Base-by-base conservation (phyloP, 23 tunicate species). In the Trididemnum nubilum region DNA sequence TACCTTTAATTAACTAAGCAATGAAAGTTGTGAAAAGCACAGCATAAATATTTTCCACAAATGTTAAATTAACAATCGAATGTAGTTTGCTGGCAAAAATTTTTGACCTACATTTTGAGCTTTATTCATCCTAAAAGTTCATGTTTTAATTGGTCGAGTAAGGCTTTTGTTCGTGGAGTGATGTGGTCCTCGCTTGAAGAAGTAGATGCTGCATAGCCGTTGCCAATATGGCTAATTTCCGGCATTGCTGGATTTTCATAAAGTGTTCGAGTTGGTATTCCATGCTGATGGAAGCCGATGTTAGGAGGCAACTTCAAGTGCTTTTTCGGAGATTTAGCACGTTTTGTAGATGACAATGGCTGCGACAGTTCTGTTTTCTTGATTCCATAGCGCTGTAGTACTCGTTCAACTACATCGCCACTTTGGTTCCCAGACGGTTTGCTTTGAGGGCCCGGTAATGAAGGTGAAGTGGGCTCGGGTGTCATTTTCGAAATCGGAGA, bases 371-470 rank as follows among this genome's bases (percentile, higher is more conserved):
- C 34, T 1, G 81, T 30, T 60, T 91, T 89, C 31, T 92, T 83
- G 39, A 92, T 92, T 33, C 92, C 91, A 59, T 86, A 92, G 34
- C 90, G 83, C 26, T 86, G 75, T 28, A 92, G 58, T 51, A 92
- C 97, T 26, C 97, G 77, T 38, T 92, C 92, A 34, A 92, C 89
- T 51, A 92, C 76, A 78, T 92, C 97, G 21, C 78, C 88, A 40
- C 85, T 81, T 38, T 73, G 74, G 4, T 32, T 33, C 26, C 0
- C 77, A 12, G n/a, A 37, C 7, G 3, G 23, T 25, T 77, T 54
- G 9, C 3, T 28, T 15, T 4, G 5, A 2, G 27, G 29, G 2
- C 18, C 32, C 22, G 30, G 30, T 9, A 25, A 21, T 23, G 28
- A 21, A 18, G 57, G 31, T 22, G 30, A 21, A 22, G 5, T 38